These are phyloP conservation scores for Rhadina sibilatrix DNA, from an alignment of 2,113 vertebrate genomes.

Conservation along the genomic window DNA sequence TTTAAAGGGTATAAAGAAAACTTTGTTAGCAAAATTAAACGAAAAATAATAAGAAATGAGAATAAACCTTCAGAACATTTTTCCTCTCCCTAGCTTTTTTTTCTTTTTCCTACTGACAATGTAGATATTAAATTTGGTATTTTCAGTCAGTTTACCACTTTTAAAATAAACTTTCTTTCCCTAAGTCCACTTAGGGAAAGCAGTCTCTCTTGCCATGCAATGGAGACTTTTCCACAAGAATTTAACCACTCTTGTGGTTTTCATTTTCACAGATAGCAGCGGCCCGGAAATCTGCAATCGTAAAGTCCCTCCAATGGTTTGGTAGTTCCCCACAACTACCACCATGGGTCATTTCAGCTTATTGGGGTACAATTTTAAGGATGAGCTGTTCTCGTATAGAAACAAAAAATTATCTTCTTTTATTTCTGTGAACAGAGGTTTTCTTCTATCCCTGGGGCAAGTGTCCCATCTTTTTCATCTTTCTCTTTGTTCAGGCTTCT, in stretches of 20 bases:
- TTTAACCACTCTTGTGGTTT: neutral
- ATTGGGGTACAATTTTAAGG: neutral
- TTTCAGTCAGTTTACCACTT: neutral
- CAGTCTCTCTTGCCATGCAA: neutral
- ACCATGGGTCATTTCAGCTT: neutral
- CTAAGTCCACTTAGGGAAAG: neutral
- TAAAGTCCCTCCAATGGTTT: neutral
- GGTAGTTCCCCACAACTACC: neutral
- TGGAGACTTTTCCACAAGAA: neutral
- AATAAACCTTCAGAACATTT: neutral
- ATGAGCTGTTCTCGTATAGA: neutral
- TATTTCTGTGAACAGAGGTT: neutral
- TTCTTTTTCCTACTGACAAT: neutral
- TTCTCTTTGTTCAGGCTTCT: neutral
- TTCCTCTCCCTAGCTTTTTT: neutral
- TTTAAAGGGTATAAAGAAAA: neutral
- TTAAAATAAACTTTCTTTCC: neutral
- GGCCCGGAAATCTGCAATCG: neutral
- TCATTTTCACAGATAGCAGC: neutral
- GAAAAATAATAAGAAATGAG: neutral
- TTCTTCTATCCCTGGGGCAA: neutral
- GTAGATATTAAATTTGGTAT: neutral
- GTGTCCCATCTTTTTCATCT: neutral
- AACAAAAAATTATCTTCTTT: neutral
- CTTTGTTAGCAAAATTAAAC: neutral